These are phyloP conservation scores for Subanguina moxae DNA, from an alignment of 1,140 invertebrate genomes.

Conservation along the genomic window DNA sequence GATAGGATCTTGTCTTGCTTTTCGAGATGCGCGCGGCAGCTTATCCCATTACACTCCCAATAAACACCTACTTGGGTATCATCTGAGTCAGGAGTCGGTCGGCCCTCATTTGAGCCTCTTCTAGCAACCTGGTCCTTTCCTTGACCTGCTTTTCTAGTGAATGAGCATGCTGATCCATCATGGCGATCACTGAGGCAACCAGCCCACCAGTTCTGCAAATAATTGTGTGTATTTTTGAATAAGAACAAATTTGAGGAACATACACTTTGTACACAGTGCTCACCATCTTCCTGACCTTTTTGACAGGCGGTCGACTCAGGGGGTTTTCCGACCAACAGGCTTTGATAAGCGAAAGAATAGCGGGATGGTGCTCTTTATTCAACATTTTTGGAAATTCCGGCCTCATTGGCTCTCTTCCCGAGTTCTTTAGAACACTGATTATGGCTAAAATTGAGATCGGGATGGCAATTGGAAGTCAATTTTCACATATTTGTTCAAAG, in stretches of 20 bases:
- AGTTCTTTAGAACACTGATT: conserved; percentile 17
- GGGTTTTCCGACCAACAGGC: conserved; percentile 58
- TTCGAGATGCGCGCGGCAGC: too few species aligned
- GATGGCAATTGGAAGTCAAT: too few species aligned
- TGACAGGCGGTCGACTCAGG: conserved; percentile 55
- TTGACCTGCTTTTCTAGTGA: conserved; percentile 55
- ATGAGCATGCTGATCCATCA: conserved; percentile 56
- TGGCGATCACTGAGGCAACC: conserved; percentile 59
- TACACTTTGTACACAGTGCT: conserved; percentile 56
- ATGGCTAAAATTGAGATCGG: not conserved
- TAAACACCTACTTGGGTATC: conserved; percentile 43
- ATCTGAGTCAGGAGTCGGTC: conserved; percentile 57
- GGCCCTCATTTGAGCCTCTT: conserved; percentile 58
- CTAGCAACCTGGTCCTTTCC: conserved; percentile 53
- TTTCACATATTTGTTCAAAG: too few species aligned
- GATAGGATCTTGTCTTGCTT: not conserved
- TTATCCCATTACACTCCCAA: too few species aligned
- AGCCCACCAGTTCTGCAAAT: conserved; percentile 51
- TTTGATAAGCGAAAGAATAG: conserved; percentile 35
- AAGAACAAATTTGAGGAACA: not conserved
- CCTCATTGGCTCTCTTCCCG: conserved; percentile 6
- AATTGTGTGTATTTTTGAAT: not conserved
- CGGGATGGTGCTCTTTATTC: not conserved
- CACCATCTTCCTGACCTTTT: conserved; percentile 51
- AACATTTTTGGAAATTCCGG: conserved; percentile 23